Evolutionary conservation across 1,140 invertebrate genomes (phyloP).

Genomic region (Brachionus koreanus): DNA sequence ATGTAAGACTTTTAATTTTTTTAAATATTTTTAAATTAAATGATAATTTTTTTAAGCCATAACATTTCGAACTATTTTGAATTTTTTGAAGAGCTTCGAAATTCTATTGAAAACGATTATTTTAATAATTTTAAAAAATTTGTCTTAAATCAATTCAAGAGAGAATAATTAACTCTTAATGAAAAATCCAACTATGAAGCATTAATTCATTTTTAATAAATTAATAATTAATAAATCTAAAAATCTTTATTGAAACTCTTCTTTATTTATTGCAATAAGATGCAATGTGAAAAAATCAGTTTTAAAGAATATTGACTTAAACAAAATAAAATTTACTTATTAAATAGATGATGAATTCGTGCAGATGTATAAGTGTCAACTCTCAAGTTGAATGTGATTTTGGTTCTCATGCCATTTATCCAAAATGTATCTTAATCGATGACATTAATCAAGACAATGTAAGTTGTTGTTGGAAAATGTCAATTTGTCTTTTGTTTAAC

Average conservation of each 20-base stretch:
- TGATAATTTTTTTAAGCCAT: background rate
- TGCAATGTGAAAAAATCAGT: background rate
- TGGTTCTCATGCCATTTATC: constrained; percentile 24
- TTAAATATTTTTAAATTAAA: background rate
- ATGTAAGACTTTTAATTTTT: background rate
- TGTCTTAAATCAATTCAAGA: constrained; percentile 2
- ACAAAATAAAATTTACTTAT: background rate
- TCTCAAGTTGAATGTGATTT: constrained; percentile 33
- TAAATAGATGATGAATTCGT: background rate
- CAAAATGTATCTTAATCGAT: constrained; percentile 7
- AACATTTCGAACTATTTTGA: constrained; percentile 26
- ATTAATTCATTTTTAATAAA: background rate
- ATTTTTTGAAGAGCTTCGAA: constrained; percentile 35
- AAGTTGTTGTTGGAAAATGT: background rate
- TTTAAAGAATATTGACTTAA: background rate
- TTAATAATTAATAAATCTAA: background rate
- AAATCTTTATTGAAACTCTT: background rate
- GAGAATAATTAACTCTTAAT: background rate
- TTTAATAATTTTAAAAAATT: constrained; percentile 27
- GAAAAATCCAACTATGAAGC: background rate
- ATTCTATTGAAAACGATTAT: constrained; percentile 22
- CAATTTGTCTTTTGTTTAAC: no score
- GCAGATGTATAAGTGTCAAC: constrained; percentile 27
- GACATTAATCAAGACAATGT: constrained; percentile 43
- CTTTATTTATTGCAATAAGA: background rate